A percentile compares a stretch with the other conserved stretches of the same genome.
These are phyloP conservation scores for Timema podura DNA, from an alignment of 2,888 invertebrate species.

Conservation along the genomic window DNA sequence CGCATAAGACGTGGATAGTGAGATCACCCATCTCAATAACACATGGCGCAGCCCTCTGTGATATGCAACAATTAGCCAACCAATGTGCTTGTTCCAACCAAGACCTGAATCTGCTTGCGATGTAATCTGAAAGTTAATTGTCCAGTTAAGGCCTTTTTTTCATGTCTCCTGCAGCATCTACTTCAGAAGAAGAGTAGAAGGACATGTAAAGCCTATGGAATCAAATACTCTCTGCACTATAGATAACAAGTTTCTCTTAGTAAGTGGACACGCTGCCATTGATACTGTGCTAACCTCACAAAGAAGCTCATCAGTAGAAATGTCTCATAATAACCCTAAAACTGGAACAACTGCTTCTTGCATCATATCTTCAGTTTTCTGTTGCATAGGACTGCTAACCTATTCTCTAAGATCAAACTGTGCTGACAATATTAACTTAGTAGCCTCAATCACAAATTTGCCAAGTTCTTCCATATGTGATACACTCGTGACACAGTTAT, in stretches of 20 bases:
- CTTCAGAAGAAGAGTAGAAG: not conserved
- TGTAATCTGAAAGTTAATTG: too few relatives aligned
- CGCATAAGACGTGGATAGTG: not conserved
- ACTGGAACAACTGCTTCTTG: not conserved
- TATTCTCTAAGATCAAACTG: not conserved
- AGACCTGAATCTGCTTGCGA: not conserved
- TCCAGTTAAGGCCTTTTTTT: too few relatives aligned
- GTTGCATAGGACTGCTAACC: constrained; percentile 2
- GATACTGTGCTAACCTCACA: not conserved
- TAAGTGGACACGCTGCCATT: not conserved
- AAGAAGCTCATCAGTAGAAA: not conserved
- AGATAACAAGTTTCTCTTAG: not conserved
- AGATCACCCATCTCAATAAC: not conserved
- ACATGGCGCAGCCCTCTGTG: not conserved
- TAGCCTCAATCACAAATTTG: too few relatives aligned
- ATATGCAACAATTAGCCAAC: not conserved
- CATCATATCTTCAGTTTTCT: not conserved
- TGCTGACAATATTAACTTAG: not conserved
- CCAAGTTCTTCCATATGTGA: too few relatives aligned
- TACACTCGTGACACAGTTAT: too few relatives aligned
- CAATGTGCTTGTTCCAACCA: not conserved
- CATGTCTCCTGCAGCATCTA: not conserved
- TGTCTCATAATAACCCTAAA: constrained; percentile 1
- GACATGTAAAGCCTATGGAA: constrained; percentile 2
- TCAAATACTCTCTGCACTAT: not conserved